phyloP scores from a whole-genome alignment of 2,797 vertebrate genomes.

The Yasuhikotakia modesta region DNA sequence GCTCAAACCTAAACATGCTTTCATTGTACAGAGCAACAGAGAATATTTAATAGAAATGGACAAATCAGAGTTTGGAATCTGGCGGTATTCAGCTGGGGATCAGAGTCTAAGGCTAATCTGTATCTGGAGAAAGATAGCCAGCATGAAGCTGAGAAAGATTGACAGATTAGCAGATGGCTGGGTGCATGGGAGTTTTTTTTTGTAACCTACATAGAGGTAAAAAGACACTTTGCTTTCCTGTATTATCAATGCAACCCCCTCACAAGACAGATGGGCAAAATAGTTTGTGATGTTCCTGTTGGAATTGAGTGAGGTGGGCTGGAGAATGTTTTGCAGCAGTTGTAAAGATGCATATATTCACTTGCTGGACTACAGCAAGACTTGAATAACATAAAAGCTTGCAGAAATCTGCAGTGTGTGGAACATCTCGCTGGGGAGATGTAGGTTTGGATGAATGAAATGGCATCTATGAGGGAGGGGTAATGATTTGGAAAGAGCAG shows the following conservation, averaged over 20 bases:
- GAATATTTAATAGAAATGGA: slow-evolving; percentile 1
- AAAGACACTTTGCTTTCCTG: slow-evolving; percentile 18
- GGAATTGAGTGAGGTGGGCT: background rate
- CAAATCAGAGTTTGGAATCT: background rate
- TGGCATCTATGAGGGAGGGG: background rate
- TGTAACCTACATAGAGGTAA: slow-evolving; percentile 20
- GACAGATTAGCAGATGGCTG: slow-evolving; percentile 33
- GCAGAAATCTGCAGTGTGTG: background rate
- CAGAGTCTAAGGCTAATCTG: slow-evolving; percentile 27
- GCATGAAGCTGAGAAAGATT: slow-evolving; percentile 6
- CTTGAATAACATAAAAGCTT: background rate
- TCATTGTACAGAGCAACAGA: background rate
- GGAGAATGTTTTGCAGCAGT: background rate
- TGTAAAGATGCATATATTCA: background rate
- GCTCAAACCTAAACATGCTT: background rate
- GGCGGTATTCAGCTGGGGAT: slow-evolving; percentile 21
- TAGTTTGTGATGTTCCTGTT: background rate
- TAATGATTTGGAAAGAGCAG: background rate
- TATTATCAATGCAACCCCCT: slow-evolving; percentile 16
- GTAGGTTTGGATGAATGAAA: slow-evolving; percentile 5
- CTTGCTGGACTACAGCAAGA: background rate
- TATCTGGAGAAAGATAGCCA: slow-evolving; percentile 31
- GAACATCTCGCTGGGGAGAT: background rate
- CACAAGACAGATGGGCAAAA: slow-evolving; percentile 4
- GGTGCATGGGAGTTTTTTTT: slow-evolving; percentile 23